Evolutionary conservation across 1,140 invertebrate genomes (phyloP).

Genomic region (Diorhabda sublineata): DNA sequence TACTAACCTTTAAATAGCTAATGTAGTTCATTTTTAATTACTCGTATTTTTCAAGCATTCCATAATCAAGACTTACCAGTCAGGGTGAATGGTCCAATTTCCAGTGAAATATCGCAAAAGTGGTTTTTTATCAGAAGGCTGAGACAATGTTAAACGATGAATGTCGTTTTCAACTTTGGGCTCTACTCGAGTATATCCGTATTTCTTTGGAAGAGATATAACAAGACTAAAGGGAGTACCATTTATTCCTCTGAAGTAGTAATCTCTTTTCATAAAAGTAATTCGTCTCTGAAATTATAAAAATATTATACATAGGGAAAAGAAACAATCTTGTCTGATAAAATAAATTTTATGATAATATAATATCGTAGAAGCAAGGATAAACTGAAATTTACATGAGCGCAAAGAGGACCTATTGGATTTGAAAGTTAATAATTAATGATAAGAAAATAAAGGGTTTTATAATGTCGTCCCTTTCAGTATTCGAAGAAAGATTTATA

Average conservation of each 20-base stretch:
- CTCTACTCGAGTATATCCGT: slow-evolving; percentile 67
- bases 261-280: slow-evolving; percentile 58
- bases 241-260: slow-evolving; percentile 61
- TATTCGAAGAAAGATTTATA: too few relatives aligned
- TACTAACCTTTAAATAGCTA: too few relatives aligned
- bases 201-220: slow-evolving; percentile 63
- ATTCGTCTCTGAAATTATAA: slow-evolving; percentile 50
- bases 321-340: too few relatives aligned
- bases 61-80: slow-evolving; percentile 60
- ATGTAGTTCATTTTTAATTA: too few relatives aligned
- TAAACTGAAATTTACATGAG: too few relatives aligned
- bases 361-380: too few relatives aligned
- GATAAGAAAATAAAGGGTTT: too few relatives aligned
- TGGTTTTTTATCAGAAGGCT: slow-evolving; percentile 52
- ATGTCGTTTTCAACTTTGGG: slow-evolving; percentile 64
- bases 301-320: neutral
- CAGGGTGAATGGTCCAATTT: slow-evolving; percentile 87
- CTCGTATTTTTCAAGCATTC: too few relatives aligned
- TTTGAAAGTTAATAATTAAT: too few relatives aligned
- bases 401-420: too few relatives aligned
- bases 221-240: slow-evolving; percentile 71
- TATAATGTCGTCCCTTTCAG: too few relatives aligned
- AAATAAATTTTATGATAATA: too few relatives aligned
- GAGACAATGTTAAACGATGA: slow-evolving; percentile 54
- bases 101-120: slow-evolving; percentile 64